Evolutionary conservation across 2,888 invertebrate species (phyloP).

Genomic region (Bellardia bayeri): DNA sequence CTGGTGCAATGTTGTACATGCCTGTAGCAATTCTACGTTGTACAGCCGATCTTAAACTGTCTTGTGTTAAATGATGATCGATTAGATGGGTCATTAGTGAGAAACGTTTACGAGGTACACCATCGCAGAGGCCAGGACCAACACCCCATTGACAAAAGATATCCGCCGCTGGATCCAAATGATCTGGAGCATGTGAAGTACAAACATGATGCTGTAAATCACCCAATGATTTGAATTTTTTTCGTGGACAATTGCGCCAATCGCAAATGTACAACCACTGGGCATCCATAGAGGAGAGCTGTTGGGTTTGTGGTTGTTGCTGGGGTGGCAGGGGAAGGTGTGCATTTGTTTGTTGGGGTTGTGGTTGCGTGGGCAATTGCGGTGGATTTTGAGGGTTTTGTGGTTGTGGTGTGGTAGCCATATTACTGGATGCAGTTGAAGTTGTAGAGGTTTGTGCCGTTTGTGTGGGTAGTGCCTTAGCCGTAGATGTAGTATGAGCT

Average conservation of each 20-base stretch:
- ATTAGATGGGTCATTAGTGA: conserved; percentile 98
- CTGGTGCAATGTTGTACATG: conserved; percentile 78
- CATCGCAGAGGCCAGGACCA: conserved; percentile 90
- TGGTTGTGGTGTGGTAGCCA: conserved; percentile 24
- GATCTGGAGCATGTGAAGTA: conserved; percentile 91
- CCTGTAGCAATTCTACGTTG: conserved; percentile 82
- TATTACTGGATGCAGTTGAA: conserved; percentile 16
- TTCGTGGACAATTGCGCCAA: conserved; percentile 95
- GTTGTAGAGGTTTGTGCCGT: neutral
- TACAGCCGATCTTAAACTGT: conserved; percentile 83
- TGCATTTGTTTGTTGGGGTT: conserved; percentile 32
- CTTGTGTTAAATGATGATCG: conserved; percentile 96
- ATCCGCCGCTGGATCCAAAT: conserved; percentile 87
- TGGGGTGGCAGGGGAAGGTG: conserved; percentile 16
- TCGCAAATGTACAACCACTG: conserved; percentile 91
- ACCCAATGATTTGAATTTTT: conserved; percentile 89
- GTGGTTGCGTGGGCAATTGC: conserved; percentile 54
- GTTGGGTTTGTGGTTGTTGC: conserved; percentile 36
- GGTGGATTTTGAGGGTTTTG: conserved; percentile 73
- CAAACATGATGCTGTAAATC: conserved; percentile 96
- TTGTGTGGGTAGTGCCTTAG: conserved; percentile 57
- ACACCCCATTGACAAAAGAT: conserved; percentile 94
- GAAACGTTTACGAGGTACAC: conserved; percentile 94
- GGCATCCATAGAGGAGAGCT: conserved; percentile 76
- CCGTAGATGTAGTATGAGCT: conserved; percentile 59